Base-by-base conservation (phyloP, 1,140 invertebrate species). In the Drusus annulatus region DNA sequence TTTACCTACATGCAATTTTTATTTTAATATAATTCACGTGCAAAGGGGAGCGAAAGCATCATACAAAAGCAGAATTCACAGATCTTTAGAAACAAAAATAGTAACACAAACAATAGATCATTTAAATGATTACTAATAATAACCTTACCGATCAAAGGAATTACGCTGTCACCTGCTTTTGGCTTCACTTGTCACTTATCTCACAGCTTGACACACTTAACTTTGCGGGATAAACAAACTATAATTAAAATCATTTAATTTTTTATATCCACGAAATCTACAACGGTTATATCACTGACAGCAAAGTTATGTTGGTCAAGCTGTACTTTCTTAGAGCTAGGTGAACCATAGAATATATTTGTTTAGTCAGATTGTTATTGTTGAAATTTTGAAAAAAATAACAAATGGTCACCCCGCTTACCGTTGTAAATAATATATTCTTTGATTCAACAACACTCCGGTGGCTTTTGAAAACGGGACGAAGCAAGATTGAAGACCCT, bases 291-390 rank as follows among this genome's bases (percentile, higher is more conserved):
- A 13, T 13, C 36, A 10, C 36, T 0, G 10, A 8, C 10, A 13
- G 13, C 36, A 45, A 45, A 45, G 5, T 45, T 45, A 45, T 45
- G 36, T 45, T 16, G 25, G 7, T 16, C 60, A 23, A 23, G 52
- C 50, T 21, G 19, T 74, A 25, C 51, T 54, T 54, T 76, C 52
- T 76, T 76, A 76, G 7, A 28, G 16, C 56, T 76, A 76, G 3
- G 17, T 45, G 74, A 76, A 76, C 56, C 74, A 60, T 31, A 76
- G 74, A 76, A 76, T 76, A 60, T 76, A 60, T 76, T 76, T 60
- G 31, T 19, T 16, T 17, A 62, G 50, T 71, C 10, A 65, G 28
- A 28, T 65, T 65, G 25, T 31, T 10, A 19, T 21, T n/a, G 23
- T 60, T 8, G 23, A 1, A 60, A 60, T 60, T 60, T 60, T 0